Conservation (phyloP, 2,113 vertebrate genomes). For the Delphinapterus leucas region DNA sequence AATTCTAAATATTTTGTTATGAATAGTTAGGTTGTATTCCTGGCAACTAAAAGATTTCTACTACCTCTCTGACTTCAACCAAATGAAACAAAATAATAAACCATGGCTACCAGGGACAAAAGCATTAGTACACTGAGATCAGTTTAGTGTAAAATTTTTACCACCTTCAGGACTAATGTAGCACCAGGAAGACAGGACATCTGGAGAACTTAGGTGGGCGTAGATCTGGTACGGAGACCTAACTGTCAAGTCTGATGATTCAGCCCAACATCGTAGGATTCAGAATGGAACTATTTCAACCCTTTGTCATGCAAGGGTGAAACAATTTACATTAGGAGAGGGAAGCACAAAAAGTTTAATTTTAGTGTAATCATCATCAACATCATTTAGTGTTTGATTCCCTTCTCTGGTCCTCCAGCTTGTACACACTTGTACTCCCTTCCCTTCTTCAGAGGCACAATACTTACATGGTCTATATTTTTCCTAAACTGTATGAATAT, state of each 20-base stretch:
- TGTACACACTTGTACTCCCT: background rate
- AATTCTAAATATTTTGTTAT: background rate
- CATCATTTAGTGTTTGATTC: background rate
- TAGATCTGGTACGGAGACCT: background rate
- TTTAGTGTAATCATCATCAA: background rate
- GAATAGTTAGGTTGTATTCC: background rate
- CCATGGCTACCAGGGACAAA: background rate
- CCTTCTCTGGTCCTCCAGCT: background rate
- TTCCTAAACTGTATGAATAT: background rate
- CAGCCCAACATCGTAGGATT: background rate
- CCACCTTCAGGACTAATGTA: background rate
- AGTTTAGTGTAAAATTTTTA: background rate
- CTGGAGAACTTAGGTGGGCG: background rate
- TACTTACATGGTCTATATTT: background rate
- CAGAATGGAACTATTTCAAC: background rate
- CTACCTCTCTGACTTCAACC: background rate
- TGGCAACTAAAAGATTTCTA: background rate
- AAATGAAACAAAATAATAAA: background rate
- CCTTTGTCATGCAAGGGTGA: background rate
- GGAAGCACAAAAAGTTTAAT: background rate
- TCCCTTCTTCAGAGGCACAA: background rate
- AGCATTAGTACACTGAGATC: background rate
- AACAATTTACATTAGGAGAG: background rate
- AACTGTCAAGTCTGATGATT: background rate
- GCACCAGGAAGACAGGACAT: background rate